Base-by-base conservation (phyloP, 1,140 invertebrate species). In the Drosophila elegans region DNA sequence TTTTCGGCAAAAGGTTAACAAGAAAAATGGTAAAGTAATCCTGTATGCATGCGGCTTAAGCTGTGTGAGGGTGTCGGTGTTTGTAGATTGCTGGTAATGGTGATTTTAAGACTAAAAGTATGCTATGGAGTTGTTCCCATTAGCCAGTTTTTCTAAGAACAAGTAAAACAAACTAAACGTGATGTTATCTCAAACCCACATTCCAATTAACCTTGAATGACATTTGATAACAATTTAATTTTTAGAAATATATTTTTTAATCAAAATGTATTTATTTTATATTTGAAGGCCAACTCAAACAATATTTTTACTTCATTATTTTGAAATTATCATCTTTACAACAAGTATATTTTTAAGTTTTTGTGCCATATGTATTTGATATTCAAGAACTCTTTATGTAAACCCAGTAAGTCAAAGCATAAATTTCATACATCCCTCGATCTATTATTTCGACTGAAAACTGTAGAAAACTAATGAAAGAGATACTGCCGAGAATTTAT, bases 31-130 rank as follows among this genome's bases (percentile, higher is more conserved):
- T 25, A 41, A 5, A 25, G 38, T 27, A 54, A 27, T 12, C 39
- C 29, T 36, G n/a, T 44, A 3, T 3, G 38, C 64, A 68, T 68
- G 64, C 64, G 38, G 44, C 60, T 51, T 38, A 68, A 68, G 64
- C 64, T 64, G 60, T 68, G 64, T 66, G 59, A 44, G n/a, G 16
- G 48, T 51, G 48, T 32, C 2, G 34, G 34, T 61, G 63, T 41
- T 13, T 49, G 63, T 48, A 10, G 2, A 42, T 53, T 57, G 10
- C n/a, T 60, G 10, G 10, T 39, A 53, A 25, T 57, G 38, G 5
- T 32, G 12, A 56, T 61, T 29, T 39, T 4, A 4, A 27, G 10
- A 9, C 32, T 49, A 49, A 4, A 3, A 1, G 25, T 39, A 13
- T 41, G 21, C 16, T 21, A 21, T 21, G 16, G 16, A 21, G 16